Evolutionary conservation across 2,888 invertebrate species (phyloP), one percentile per base, ranked within the genome.

Genomic region (Bombylius major): DNA sequence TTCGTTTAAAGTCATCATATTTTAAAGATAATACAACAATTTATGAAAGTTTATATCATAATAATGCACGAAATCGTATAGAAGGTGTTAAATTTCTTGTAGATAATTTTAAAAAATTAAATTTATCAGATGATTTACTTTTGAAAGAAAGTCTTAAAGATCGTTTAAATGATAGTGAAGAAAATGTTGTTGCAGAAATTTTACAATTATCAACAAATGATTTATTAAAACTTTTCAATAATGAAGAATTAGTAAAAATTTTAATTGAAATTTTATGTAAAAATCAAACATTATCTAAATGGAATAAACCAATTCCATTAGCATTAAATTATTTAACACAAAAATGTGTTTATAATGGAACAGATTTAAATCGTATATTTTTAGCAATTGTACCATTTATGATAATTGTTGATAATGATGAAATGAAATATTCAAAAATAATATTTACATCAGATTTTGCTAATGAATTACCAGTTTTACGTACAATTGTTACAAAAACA

Each of bases 31-130:
- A 76, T 1, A 76, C 75, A 45, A 76, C 79, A 54, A 75, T 86
- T 0, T 82, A 85, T 63, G 81, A 86, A 66, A 83, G 84, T 61
- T 71, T 92, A 1, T 86, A 88, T 64, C 88, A 93, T 69, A 76
- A 82, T 0, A 83, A 81, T 64, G 70, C 83, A 0, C 72, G 79
- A 50, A 76, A 87, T 54, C 79, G 93, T 60, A 72, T 80, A 4
- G 76, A 80, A 64, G 89, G 88, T 0, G 75, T 91, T 0, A 76
- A 81, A 61, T 80, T 80, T 60, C 72, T 92, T 11, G 71, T 80
- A 0, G 76, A 79, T 58, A 78, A 81, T 60, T 79, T 77, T 61
- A 63, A 74, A 11, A 62, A 69, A 31, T 68, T 82, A 31, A 76
- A 74, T 64, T 69, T 76, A 0, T 77, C 78, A 48, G 78, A 82